These are phyloP conservation scores for Montipora capitata DNA, from an alignment of 92 coral and sea anemone species.

Conservation along the genomic window DNA sequence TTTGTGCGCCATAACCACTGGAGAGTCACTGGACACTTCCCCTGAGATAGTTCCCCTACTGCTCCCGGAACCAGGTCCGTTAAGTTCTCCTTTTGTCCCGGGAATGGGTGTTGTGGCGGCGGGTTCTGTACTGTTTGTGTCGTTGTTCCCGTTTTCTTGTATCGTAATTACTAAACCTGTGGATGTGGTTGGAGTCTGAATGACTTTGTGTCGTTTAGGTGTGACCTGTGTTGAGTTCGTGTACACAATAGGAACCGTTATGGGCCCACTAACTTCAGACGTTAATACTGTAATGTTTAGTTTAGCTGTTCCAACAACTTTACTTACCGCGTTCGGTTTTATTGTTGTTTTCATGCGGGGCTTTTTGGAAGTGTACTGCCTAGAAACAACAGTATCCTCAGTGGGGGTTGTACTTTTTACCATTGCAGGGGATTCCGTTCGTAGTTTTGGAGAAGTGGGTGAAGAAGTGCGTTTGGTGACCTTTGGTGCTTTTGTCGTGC, in stretches of 20 bases:
- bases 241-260: conserved; percentile 2
- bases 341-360: background rate
- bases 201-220: conserved; percentile 19
- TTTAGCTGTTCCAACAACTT: conserved; percentile 18
- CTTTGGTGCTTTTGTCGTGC: conserved; percentile 34
- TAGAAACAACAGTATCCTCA: background rate
- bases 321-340: conserved; percentile 26
- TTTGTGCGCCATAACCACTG: conserved; percentile 63
- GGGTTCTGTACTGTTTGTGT: conserved; percentile 16
- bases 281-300: conserved; percentile 12
- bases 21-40: conserved; percentile 15
- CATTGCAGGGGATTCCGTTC: background rate
- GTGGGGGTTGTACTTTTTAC: background rate
- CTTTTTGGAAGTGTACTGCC: background rate
- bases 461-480: conserved; percentile 25
- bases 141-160: conserved; percentile 36
- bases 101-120: background rate
- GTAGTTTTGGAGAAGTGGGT: background rate
- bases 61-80: background rate
- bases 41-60: background rate
- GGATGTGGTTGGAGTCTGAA: conserved; percentile 50
- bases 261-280: conserved; percentile 19
- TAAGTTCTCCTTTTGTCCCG: background rate
- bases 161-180: conserved; percentile 47
- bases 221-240: conserved; percentile 16